Conservation (phyloP, 2,113 vertebrate species). For the Cisticola juncidis region DNA sequence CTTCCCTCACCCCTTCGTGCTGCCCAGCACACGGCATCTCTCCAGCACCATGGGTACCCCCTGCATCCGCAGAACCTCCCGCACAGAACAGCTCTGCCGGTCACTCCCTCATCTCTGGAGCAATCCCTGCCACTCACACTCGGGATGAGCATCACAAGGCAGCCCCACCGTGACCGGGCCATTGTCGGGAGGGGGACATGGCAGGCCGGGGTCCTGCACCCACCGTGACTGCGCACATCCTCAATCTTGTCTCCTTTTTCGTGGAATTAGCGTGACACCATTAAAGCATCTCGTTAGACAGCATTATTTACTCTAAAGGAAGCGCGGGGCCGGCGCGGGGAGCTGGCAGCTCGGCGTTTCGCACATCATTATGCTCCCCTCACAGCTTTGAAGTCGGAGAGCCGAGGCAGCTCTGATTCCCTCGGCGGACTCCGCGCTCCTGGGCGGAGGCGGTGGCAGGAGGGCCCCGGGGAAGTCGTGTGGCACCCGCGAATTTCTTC, state of each 20-base stretch:
- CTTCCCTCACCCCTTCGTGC: rapidly evolving
- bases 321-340: neutral
- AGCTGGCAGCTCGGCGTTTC: slow-evolving; percentile 42
- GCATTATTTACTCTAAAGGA: slow-evolving; percentile 49
- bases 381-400: slow-evolving; percentile 26
- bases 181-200: rapidly evolving
- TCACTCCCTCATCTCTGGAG: neutral
- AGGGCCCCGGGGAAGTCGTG: neutral
- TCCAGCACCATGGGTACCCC: rapidly evolving
- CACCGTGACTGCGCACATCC: neutral
- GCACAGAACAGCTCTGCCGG: neutral
- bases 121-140: rapidly evolving
- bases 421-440: neutral
- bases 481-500: neutral
- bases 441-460: neutral
- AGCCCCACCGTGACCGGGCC: neutral
- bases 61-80: rapidly evolving
- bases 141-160: neutral
- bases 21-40: neutral
- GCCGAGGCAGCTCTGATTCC: neutral
- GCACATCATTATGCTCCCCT: slow-evolving; percentile 57
- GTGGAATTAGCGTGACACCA: slow-evolving; percentile 28
- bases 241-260: slow-evolving; percentile 45
- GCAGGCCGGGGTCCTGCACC: neutral
- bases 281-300: slow-evolving; percentile 29